A percentile compares a stretch with the other conserved stretches of the same genome.
These are phyloP conservation scores for Ia io DNA, from an alignment of 2,113 vertebrate genomes.

Conservation along the genomic window DNA sequence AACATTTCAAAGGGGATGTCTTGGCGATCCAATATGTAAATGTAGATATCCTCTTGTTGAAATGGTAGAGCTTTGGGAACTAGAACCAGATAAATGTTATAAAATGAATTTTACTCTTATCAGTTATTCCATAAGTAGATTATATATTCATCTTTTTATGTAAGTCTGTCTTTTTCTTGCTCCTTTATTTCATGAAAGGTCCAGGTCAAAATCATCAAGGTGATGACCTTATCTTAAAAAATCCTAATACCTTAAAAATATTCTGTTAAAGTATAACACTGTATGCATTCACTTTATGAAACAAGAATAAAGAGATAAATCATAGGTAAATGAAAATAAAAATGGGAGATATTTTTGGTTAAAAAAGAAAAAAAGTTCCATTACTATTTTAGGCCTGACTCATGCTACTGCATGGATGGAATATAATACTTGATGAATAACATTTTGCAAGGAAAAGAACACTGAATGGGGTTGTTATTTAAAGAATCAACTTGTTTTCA, in stretches of 20 bases:
- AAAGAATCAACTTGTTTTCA: constrained; percentile 47
- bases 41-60: not conserved
- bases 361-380: constrained; percentile 53
- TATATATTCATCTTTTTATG: not conserved
- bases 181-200: constrained; percentile 11
- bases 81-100: constrained; percentile 24
- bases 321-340: constrained; percentile 62
- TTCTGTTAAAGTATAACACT: constrained; percentile 36
- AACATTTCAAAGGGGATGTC: not conserved
- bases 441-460: not conserved
- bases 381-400: constrained; percentile 43
- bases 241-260: constrained; percentile 16
- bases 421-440: not conserved
- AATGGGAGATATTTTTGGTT: constrained; percentile 58
- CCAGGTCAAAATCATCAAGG: not conserved
- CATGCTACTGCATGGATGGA: constrained; percentile 15
- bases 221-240: constrained; percentile 49
- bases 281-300: constrained; percentile 50
- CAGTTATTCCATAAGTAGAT: constrained; percentile 29
- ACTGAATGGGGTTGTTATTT: not conserved
- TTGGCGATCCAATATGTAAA: not conserved
- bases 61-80: constrained; percentile 23
- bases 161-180: not conserved
- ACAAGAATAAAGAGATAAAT: constrained; percentile 51
- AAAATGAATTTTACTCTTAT: constrained; percentile 61